Percentiles rank a stretch among this genome's conserved stretches.
Conservation (phyloP, 2,797 vertebrate species). For the Molothrus ater region DNA sequence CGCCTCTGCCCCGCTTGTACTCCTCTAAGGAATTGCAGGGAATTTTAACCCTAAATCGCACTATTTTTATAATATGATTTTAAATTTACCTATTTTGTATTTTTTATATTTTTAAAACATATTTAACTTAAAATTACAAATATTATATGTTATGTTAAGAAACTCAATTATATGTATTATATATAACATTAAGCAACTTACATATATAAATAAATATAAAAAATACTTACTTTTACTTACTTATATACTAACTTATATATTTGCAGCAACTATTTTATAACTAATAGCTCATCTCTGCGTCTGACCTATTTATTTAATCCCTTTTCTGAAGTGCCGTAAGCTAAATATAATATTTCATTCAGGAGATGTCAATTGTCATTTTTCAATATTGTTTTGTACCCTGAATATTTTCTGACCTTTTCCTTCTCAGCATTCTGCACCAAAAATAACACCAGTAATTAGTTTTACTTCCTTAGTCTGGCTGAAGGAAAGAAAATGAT, state of each 20-base stretch:
- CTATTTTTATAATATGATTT: fast-evolving
- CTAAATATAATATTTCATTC: background rate
- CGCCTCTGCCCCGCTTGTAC: fast-evolving
- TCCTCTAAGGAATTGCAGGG: background rate
- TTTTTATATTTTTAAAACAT: background rate
- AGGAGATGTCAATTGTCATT: background rate
- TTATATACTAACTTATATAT: too few relatives aligned
- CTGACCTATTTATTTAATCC: background rate
- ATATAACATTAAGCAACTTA: background rate
- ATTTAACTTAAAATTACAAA: background rate
- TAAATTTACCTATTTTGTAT: too few relatives aligned
- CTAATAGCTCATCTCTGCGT: background rate
- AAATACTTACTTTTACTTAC: background rate
- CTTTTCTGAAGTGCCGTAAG: background rate
- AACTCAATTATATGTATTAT: background rate
- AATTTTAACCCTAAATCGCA: background rate
- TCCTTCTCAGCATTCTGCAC: background rate
- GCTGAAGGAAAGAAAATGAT: background rate
- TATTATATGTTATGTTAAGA: background rate
- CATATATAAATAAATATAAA: background rate
- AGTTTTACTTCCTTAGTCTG: background rate
- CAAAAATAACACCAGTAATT: background rate
- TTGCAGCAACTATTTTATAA: background rate
- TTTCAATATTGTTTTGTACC: background rate
- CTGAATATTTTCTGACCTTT: background rate